Base-by-base conservation (phyloP, 1,140 invertebrate species). In the Lepidurus couesii region DNA sequence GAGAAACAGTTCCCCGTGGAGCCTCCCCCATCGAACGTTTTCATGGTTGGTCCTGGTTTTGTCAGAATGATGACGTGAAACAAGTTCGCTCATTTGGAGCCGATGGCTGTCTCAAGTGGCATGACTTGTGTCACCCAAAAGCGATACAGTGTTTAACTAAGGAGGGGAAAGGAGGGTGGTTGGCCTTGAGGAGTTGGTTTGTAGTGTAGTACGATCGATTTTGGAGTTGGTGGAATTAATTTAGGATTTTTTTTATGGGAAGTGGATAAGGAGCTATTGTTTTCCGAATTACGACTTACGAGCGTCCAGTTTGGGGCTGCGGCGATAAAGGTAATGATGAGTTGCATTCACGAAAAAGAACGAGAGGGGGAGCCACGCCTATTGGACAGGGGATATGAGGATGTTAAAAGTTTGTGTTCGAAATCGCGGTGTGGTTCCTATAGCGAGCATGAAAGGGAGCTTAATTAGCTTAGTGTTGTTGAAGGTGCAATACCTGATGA, bases 321-420 rank as follows among this genome's bases (percentile, higher is more conserved):
- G 53, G 53, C 21, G 53, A 65, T 65, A 65, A 65, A 65, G 53
- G 16, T 65, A 65, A 65, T 65, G 53, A 65, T 65, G 53, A 65
- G 53, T 65, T 65, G 53, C 53, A 65, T 21, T 65, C 53, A 65
- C n/a, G 53, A 65, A 34, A 34, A 34, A 4, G 34, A 34, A 10
- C 53, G 53, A 65, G 6, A 13, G 53, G 53, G 53, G 16, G 45
- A 65, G 53, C 53, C 53, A 65, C 53, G 53, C 53, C 53, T 65
- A 65, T 65, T 65, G 53, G n/a, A 65, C 16, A 21, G n/a, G 53
- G 53, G 13, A 65, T 65, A 65, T 16, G 21, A 7, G 6, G 9
- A 65, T 13, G 16, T 65, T 65, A 21, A 65, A 65, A 65, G n/a
- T 21, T 65, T 11, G 16, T 21, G 6, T 65, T 21, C 53, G 53